A percentile compares a stretch with the other conserved stretches of the same genome.
Evolutionary conservation across 1,140 invertebrate genomes (phyloP).

Genomic region (Drusus annulatus): DNA sequence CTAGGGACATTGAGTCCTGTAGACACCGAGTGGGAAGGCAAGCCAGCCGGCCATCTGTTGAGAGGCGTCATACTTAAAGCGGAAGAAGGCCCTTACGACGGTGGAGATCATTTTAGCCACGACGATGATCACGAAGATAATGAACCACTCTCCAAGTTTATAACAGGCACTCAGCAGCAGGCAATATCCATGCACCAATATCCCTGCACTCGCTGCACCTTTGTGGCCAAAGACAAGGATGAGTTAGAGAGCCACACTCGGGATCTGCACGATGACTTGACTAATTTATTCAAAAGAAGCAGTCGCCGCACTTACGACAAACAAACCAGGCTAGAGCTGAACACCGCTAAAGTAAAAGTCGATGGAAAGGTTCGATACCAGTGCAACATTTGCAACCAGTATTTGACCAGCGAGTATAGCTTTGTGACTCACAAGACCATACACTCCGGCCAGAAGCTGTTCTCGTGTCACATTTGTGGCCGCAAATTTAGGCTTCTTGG

Average conservation of each 20-base stretch:
- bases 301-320: slow-evolving; percentile 53
- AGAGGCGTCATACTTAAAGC: too few relatives aligned
- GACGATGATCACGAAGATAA: slow-evolving; percentile 42
- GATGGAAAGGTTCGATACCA: slow-evolving; percentile 68
- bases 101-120: neutral
- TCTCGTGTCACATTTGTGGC: slow-evolving; percentile 59
- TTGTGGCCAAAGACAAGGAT: slow-evolving; percentile 9
- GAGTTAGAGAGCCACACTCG: slow-evolving; percentile 47
- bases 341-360: slow-evolving; percentile 66
- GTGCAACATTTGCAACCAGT: slow-evolving; percentile 52
- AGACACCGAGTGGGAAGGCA: too few relatives aligned
- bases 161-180: neutral
- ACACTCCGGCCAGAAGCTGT: slow-evolving; percentile 57
- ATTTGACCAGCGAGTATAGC: slow-evolving; percentile 49
- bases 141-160: slow-evolving; percentile 39
- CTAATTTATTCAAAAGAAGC: slow-evolving; percentile 56
- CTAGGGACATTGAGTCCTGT: too few relatives aligned
- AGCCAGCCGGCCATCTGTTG: too few relatives aligned
- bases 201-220: slow-evolving; percentile 49
- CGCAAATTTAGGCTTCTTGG: slow-evolving; percentile 54
- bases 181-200: slow-evolving; percentile 44
- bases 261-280: slow-evolving; percentile 39
- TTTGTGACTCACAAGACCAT: slow-evolving; percentile 52
- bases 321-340: slow-evolving; percentile 59
- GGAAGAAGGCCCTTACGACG: too few relatives aligned